phyloP scores from a whole-genome alignment of 2,113 vertebrate species.

The Pseudolaguvia tuberculata region DNA sequence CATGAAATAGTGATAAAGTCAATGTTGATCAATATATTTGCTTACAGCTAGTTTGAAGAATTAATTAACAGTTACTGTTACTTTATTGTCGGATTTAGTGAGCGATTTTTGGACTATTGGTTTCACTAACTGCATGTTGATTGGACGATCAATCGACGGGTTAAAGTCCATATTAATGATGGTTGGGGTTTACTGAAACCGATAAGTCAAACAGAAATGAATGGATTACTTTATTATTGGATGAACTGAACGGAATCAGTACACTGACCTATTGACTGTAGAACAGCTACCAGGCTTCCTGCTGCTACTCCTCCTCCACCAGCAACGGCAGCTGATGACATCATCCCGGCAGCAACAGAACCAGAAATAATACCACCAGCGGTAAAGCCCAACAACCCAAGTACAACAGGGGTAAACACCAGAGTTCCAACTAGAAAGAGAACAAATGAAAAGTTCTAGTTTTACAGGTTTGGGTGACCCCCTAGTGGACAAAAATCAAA shows the following conservation, averaged over 20 bases:
- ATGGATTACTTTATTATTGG: not conserved
- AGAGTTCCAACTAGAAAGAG: conserved; percentile 19
- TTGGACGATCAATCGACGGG: not conserved
- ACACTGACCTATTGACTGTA: conserved; percentile 43
- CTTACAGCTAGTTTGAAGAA: no score
- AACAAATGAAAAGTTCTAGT: not conserved
- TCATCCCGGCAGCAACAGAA: conserved; percentile 34
- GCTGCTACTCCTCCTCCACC: conserved; percentile 37
- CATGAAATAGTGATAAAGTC: no score
- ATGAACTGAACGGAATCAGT: not conserved
- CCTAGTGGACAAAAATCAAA: no score
- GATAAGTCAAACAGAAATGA: no score
- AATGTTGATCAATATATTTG: no score
- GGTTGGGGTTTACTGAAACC: not conserved
- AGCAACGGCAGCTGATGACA: conserved; percentile 37
- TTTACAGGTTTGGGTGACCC: no score
- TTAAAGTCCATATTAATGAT: not conserved
- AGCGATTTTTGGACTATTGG: no score
- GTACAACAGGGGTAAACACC: not conserved
- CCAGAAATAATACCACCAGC: conserved; percentile 36
- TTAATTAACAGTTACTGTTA: no score
- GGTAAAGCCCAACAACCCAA: conserved; percentile 33
- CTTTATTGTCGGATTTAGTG: not conserved
- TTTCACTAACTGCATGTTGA: not conserved
- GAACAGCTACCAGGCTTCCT: conserved; percentile 37